A percentile compares a stretch with the other conserved stretches of the same genome.
Conservation (phyloP, 2,797 vertebrate species). For the Bradypodion ventrale region DNA sequence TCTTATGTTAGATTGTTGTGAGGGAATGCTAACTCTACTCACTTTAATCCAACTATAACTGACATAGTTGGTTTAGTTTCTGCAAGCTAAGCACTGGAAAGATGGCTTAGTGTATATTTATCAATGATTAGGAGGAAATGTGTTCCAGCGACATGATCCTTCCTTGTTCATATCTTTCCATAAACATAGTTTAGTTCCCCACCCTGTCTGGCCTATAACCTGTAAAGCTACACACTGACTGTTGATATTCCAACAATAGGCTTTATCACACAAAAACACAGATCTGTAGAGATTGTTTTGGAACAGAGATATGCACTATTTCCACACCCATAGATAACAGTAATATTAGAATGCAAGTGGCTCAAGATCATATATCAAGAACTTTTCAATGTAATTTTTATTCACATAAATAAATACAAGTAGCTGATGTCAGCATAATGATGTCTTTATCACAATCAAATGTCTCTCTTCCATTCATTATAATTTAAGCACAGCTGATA, state of each 20-base stretch:
- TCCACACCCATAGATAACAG: constrained; percentile 33
- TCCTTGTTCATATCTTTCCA: constrained; percentile 64
- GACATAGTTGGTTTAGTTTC: not conserved
- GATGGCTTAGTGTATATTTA: constrained; percentile 70
- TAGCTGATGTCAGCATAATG: too few relatives aligned
- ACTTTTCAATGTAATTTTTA: accelerated
- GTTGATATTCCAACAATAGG: not conserved
- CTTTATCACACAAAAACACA: not conserved
- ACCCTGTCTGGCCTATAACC: constrained; percentile 43
- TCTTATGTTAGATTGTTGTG: not conserved
- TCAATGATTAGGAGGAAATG: constrained; percentile 63
- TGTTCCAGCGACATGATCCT: constrained; percentile 60
- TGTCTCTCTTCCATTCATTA: constrained; percentile 25
- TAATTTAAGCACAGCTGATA: constrained; percentile 7
- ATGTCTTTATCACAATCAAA: not conserved
- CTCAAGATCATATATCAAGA: not conserved
- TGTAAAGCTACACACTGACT: constrained; percentile 8
- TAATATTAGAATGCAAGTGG: not conserved
- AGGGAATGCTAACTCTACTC: not conserved
- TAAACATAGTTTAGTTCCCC: constrained; percentile 59
- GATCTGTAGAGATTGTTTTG: not conserved
- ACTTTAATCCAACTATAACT: constrained; percentile 1
- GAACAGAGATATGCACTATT: not conserved
- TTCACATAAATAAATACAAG: not conserved
- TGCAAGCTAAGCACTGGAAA: constrained; percentile 65